Base-by-base conservation (phyloP, 1,140 invertebrate species). In the Anagrus nilaparvatae region DNA sequence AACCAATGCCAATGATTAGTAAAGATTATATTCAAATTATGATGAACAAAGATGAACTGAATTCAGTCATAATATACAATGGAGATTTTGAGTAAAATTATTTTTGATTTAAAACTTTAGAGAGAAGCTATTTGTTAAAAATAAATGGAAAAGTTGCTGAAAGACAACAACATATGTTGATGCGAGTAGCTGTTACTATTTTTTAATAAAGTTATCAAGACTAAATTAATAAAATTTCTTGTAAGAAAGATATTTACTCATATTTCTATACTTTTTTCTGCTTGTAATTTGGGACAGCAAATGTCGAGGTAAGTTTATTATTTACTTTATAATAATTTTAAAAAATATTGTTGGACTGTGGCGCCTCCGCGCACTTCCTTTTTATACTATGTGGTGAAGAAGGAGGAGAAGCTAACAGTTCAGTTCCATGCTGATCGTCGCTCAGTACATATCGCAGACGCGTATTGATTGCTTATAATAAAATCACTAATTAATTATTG, bases 41-140 rank as follows among this genome's bases (percentile, higher is more conserved):
- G 3, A 75, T 84, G 16, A 79, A 98, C 72, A 82, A 87, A 18
- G 87, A 93, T 40, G 72, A 72, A 54, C 61, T 99, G 1, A 92
- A 99, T 66, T 93, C 91, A 10, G 82, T 89, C 5, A 96, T 99
- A 51, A 89, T 97, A 38, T 97, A 97, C 67, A 91, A 97, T 58
- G 76, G 96, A 49, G 96, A 99, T 70, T 99, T 91, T 58, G 82
- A 76, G 43, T 99, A 97, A 63, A 95, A 94, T 61, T 99, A 95
- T 61, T 99, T 99, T 77, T 95, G 95, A 20, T 99, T 99, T 54
- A 98, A 97, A 74, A 99, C 95, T 4, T 67, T 99, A 33, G 95
- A 99, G 60, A 71, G 88, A 43, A 96, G 92, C 2, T 99, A 99
- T 63, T 69, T 99, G 35, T 63, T 99, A 17, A 95, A 91, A 65